These are phyloP conservation scores for Buathra laborator DNA, from an alignment of 2,888 invertebrate genomes.

Conservation along the genomic window DNA sequence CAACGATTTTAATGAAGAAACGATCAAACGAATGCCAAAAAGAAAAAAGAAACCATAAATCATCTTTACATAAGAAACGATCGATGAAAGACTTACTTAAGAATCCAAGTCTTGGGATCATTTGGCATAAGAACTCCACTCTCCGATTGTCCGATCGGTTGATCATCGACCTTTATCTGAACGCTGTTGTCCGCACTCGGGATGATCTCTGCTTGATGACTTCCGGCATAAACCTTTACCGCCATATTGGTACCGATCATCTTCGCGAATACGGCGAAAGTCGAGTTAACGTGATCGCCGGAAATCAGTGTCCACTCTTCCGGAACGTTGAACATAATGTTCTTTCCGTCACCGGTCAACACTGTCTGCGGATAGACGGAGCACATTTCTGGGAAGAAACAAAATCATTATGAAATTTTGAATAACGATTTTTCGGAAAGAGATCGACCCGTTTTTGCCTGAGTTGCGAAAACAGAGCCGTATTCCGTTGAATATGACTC, in stretches of 20 bases:
- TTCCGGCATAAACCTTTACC: constrained; percentile 66
- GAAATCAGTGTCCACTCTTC: constrained; percentile 81
- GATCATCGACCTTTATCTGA: constrained; percentile 71
- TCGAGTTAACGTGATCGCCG: constrained; percentile 76
- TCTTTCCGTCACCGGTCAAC: constrained; percentile 73
- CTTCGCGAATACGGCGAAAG: constrained; percentile 82
- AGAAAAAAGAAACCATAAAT: neutral
- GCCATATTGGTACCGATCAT: constrained; percentile 73
- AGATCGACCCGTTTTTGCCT: too few relatives aligned
- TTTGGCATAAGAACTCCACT: constrained; percentile 70
- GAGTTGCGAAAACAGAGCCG: too few relatives aligned
- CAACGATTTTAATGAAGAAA: neutral
- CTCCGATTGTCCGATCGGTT: constrained; percentile 55
- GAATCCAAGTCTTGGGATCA: constrained; percentile 22
- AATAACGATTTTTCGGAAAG: too few relatives aligned
- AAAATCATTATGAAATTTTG: neutral
- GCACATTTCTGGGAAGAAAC: constrained; percentile 78
- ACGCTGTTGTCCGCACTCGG: constrained; percentile 60
- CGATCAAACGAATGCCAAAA: neutral
- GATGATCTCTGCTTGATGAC: constrained; percentile 71
- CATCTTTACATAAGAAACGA: neutral
- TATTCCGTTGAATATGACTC: constrained; percentile 1
- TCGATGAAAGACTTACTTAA: constrained; percentile 52
- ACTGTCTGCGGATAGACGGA: constrained; percentile 74
- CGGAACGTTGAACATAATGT: constrained; percentile 71